Evolutionary conservation across 2,888 invertebrate genomes (phyloP), one percentile per base, ranked within the genome.

Genomic region (Orchestes rusci): DNA sequence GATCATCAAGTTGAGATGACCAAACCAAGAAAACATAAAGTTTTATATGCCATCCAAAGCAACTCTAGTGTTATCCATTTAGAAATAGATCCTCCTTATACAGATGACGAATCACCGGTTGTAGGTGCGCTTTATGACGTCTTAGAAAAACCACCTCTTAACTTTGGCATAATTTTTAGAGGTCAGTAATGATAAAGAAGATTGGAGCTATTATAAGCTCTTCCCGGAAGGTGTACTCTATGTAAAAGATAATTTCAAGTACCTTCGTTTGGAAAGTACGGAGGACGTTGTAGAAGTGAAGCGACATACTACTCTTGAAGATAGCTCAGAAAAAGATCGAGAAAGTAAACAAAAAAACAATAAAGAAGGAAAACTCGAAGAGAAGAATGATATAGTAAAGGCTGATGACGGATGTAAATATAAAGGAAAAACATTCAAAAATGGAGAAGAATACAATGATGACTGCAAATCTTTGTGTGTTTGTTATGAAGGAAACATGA

Each of bases 381-480:
- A 51, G 8, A 49, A 28, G 43, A 27, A 17, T 8, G 15, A 13
- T 13, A n/a, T 20, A 5, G 23, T 12, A 12, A 48, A 56, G 47
- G 10, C 38, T 50, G 50, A 59, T 27, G 43, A 45, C 34, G 53
- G 43, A 16, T 66, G 72, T 60, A 53, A 62, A 2, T 64, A 64
- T 50, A 68, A 67, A 50, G 63, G 60, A 1, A 55, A 52, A 44
- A 59, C 45, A 5, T 63, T 64, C 34, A 60, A 62, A 53, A 28
- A 71, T 70, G 79, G 80, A 0, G 80, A 84, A 55, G 84, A 84
- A 63, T 86, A 84, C 70, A 84, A 86, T 66, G 87, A 91, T 56
- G 84, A 82, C 10, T 92, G 92, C 62, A 75, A 82, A 8, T 78
- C 84, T 36, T 73, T 85, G 12, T 92, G 91, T 63, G 76, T 80